Base-by-base conservation (phyloP, 2,888 invertebrate species). In the Dastarcus helophoroides region DNA sequence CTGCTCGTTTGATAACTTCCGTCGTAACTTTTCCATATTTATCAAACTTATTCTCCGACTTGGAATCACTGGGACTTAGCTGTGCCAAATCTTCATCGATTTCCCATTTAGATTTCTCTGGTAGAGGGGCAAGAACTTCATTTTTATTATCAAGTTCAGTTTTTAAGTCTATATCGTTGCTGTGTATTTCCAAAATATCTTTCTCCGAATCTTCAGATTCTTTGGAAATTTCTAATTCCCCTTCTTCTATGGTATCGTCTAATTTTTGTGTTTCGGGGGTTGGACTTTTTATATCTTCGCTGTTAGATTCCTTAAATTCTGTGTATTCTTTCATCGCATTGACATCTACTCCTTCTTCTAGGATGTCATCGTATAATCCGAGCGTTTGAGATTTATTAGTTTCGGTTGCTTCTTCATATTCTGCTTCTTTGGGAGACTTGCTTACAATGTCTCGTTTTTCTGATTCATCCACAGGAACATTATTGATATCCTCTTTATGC, bases 91-190 rank as follows among this genome's bases (percentile, higher is more conserved):
- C 73, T 30, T 80, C 81, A 22, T 79, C 79, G 15, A 83, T 73
- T 60, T 90, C 90, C 90, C 90, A 90, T 60, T 89, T 89, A 1
- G 89, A 89, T 29, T 79, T 63, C 50, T 80, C 86, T 1, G 89
- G 85, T 35, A 84, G 46, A 2, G 75, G 76, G 9, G 80, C 81
- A 29, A 82, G 56, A 54, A 80, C 71, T 56, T 79, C 77, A 28
- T 64, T 64, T 47, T 50, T 56, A 32, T 48, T 29, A 8, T 54
- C 56, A 6, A 64, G 50, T 38, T 71, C 72, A 3, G 56, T 44
- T 43, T 64, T 60, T 44, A 72, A 64, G 38, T 73, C 65, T 40
- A 68, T 54, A 47, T 71, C 71, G 38, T 68, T 72, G 4, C 67
- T 62, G 53, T 74, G 71, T 31, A 74, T 53, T 48, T 73, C 73